These are phyloP conservation scores for Drosophila hydei DNA, from an alignment of 1,140 invertebrate genomes.

Conservation along the genomic window DNA sequence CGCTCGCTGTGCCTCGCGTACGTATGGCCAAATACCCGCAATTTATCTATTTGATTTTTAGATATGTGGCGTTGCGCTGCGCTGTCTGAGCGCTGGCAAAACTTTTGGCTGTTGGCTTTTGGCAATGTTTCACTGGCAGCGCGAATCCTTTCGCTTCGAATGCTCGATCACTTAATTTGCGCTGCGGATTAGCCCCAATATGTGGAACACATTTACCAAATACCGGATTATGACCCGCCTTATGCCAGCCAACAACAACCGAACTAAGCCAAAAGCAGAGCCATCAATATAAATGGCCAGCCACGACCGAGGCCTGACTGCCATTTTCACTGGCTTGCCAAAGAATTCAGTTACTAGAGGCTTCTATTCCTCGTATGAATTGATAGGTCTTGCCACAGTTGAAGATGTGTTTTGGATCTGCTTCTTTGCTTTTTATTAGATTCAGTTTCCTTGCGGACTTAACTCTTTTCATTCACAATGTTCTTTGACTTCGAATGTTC, in stretches of 20 bases:
- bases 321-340: no score
- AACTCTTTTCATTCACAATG: no score
- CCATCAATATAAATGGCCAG: not conserved
- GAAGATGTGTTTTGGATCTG: no score
- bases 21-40: slow-evolving; percentile 51
- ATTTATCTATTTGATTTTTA: slow-evolving; percentile 76
- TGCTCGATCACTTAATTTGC: slow-evolving; percentile 24
- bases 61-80: slow-evolving; percentile 41
- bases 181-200: slow-evolving; percentile 22
- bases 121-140: not conserved
- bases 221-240: not conserved
- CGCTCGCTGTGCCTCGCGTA: not conserved
- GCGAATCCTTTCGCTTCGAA: not conserved
- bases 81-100: slow-evolving; percentile 2
- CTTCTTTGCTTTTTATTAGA: no score
- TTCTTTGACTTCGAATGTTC: no score
- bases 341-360: no score
- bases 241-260: not conserved
- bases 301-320: no score
- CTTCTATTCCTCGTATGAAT: no score
- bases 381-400: no score
- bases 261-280: not conserved
- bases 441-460: no score
- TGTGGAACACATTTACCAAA: slow-evolving; percentile 10
- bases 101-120: slow-evolving; percentile 11